Evolutionary conservation across 2,797 vertebrate species (phyloP), one percentile per base, ranked within the genome.

Genomic region (Thamnophis elegans): DNA sequence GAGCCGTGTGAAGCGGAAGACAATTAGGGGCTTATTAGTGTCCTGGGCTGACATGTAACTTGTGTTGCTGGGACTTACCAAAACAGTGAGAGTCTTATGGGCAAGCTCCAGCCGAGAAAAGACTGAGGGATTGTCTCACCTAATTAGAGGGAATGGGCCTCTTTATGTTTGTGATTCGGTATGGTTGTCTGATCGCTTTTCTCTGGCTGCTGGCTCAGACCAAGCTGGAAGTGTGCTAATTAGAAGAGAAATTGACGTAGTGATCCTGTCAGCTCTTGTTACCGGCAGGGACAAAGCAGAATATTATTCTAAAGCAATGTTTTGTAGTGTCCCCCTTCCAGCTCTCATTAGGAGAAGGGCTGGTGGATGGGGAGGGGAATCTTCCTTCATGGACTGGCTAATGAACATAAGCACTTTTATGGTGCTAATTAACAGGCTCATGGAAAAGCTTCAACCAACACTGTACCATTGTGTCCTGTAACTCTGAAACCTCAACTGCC

Each of bases 301-400:
- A 99, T 99, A 99, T 99, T 99, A 99, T 99, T 99, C 98, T 98
- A 99, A 98, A 96, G 98, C 98, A 99, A 97, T 98, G 98, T 99
- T 99, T 99, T 99, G 98, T 99, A 98, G 97, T 96, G 97, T 97
- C 98, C 98, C 97, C 97, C 98, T 98, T 98, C 98, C 98, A 98
- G 98, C 96, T 98, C 98, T 99, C 98, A 99, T 99, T 99, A 99
- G 98, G 97, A 94, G 95, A 98, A 98, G 98, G 97, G 97, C 96
- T 95, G 96, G 95, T 94, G 96, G 96, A 95, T 91, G 89, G 97
- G 96, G 96, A 97, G 94, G 96, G 96, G 95, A 97, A 97, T 97
- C 96, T 91, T 94, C 97, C 96, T 97, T 97, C 97, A 98, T 96
- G 97, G 97, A 97, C 96, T 94, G 96, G 97, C 97, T 97, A 97